Base-by-base conservation (phyloP, 2,797 vertebrate genomes). In the Myioborus miniatus region DNA sequence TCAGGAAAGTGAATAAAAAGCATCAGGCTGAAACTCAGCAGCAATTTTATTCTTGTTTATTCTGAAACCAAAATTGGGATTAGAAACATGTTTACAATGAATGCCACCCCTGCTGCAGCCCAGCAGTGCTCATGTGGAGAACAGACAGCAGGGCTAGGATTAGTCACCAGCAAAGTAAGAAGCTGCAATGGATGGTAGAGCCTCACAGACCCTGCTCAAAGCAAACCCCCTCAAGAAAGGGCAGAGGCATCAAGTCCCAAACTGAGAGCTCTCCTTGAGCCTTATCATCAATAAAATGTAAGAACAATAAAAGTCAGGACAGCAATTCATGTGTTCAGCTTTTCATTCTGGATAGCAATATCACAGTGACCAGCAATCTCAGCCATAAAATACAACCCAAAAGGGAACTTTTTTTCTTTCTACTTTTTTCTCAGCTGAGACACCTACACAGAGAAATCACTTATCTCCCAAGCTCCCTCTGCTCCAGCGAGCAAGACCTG, bases 1-100 rank as follows among this genome's bases (percentile, higher is more conserved):
- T 79, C 63, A 60, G 55, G 46, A 55, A 87, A 93, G 64, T 11
- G 44, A 87, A 94, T 55, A 78, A 92, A 78, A 95, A 86, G 36
- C 58, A 83, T 26, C 39, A 55, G 60, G 46, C 36, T 93, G 81
- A 68, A 89, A 81, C 50, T 52, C 12, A 8, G 36, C 50, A 75
- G 62, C n/a, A 65, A 74, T 87, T 96, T 90, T 44, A 65, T 63
- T 80, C 41, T 30, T 87, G 59, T 89, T 47, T 74, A 65, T 86
- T 91, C 37, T 63, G 55, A 90, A 93, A 72, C 24, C 0, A 0
- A 78, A 91, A 86, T 4, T 81, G 4, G 59, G 24, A 93, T 82
- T 82, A 79, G 79, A 92, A 88, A 20, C 20, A 2, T 12, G 16
- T 52, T 96, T 91, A 12, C 65, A 81, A 68, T 30, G 19, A 96